Conservation (phyloP, 2,888 invertebrate species). For the Eilema griseolum region DNA sequence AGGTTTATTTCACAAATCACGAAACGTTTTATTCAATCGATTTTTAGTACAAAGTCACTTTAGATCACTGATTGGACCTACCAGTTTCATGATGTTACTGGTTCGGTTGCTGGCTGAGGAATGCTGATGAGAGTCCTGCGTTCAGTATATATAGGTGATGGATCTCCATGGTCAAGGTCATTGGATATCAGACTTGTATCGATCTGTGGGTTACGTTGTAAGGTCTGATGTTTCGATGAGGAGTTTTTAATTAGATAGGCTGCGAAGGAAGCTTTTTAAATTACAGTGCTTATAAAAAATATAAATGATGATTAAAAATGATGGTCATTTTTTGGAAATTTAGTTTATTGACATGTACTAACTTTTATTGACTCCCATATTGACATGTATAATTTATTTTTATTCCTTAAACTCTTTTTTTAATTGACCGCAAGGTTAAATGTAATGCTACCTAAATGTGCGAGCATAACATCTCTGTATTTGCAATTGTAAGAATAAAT, state of each 20-base stretch:
- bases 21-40: conserved; percentile 3
- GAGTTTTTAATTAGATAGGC: conserved; percentile 54
- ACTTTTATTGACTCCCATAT: too few relatives aligned
- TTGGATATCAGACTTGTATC: conserved; percentile 10
- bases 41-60: conserved; percentile 14
- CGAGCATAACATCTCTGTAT: too few relatives aligned
- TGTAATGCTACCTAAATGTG: too few relatives aligned
- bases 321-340: not conserved
- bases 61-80: conserved; percentile 53
- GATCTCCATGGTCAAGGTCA: conserved; percentile 70
- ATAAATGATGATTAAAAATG: not conserved
- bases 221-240: conserved; percentile 26
- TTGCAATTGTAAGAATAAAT: too few relatives aligned
- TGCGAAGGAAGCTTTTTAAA: not conserved
- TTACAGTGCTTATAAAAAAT: conserved; percentile 2
- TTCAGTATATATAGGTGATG: conserved; percentile 73
- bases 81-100: conserved; percentile 81
- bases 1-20: conserved; percentile 34
- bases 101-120: conserved; percentile 66
- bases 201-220: conserved; percentile 4
- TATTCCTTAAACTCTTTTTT: too few relatives aligned
- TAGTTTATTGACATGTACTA: too few relatives aligned
- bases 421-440: too few relatives aligned
- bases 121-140: conserved; percentile 63
- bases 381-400: too few relatives aligned